These are phyloP conservation scores for Callyntrura guangdongensis DNA, from an alignment of 2,888 invertebrate species.

Conservation along the genomic window DNA sequence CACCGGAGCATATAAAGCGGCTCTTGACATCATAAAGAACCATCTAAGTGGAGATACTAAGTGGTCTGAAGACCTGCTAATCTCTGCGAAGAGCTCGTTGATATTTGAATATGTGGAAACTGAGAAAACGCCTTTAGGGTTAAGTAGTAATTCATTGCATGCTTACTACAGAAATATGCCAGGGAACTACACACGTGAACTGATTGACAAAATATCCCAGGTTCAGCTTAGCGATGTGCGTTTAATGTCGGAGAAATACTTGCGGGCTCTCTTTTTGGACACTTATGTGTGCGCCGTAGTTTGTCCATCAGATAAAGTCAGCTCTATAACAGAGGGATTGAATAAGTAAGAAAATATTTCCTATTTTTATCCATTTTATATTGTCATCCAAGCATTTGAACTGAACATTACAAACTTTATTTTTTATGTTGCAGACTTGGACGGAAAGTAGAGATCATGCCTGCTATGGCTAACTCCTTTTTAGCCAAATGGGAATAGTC, in stretches of 20 bases:
- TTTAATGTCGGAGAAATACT: conserved; percentile 90
- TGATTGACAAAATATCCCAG: conserved; percentile 89
- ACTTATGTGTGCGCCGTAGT: conserved; percentile 90
- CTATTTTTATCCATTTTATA: conserved; percentile 22
- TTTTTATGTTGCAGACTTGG: conserved; percentile 76
- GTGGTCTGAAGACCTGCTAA: conserved; percentile 92
- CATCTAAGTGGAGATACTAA: conserved; percentile 88
- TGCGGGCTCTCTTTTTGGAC: conserved; percentile 89
- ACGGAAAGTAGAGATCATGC: conserved; percentile 80
- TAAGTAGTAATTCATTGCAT: conserved; percentile 88
- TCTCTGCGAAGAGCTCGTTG: conserved; percentile 91
- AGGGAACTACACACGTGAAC: conserved; percentile 88
- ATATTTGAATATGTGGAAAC: conserved; percentile 94
- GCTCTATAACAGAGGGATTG: conserved; percentile 89
- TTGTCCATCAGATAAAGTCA: conserved; percentile 92
- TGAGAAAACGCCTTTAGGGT: conserved; percentile 86
- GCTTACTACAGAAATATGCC: conserved; percentile 90
- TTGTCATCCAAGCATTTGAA: background rate
- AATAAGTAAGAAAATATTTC: conserved; percentile 88
- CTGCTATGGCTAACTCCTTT: conserved; percentile 81
- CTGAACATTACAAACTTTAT: background rate
- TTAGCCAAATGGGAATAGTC: conserved; percentile 82
- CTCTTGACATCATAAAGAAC: conserved; percentile 90
- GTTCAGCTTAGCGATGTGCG: conserved; percentile 89
- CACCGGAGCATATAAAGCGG: conserved; percentile 92